Conservation (phyloP, 2,797 vertebrate genomes). For the Cirrhinus mrigala region DNA sequence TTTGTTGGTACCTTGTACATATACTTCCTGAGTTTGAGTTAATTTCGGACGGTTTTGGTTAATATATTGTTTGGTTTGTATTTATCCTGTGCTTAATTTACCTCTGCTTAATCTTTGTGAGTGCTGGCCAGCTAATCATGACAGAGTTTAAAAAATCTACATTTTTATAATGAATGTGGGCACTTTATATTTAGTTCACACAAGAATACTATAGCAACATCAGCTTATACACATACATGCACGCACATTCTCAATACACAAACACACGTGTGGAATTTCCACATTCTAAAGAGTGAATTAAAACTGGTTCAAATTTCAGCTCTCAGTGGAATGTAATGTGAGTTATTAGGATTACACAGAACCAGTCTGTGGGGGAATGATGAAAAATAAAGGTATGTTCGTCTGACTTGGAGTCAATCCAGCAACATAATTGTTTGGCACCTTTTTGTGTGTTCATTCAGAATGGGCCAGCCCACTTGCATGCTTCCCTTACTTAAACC, state of each 20-base stretch:
- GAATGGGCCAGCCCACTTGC: not conserved
- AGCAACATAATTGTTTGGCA: not conserved
- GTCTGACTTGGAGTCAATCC: not conserved
- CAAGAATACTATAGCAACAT: no score
- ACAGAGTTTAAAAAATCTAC: no score
- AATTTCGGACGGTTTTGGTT: not conserved
- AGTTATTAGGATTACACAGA: not conserved
- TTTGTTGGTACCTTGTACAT: no score
- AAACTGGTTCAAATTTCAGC: not conserved
- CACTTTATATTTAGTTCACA: no score
- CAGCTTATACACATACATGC: no score
- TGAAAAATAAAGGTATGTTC: not conserved
- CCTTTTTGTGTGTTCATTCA: not conserved
- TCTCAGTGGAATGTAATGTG: not conserved
- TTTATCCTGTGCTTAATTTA: not conserved
- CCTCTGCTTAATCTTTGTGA: not conserved
- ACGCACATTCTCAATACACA: no score
- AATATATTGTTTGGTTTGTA: not conserved
- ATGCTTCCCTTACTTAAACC: not conserved
- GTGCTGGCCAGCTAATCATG: not conserved
- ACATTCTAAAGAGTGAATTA: no score
- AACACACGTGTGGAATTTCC: not conserved
- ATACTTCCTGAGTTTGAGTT: no score
- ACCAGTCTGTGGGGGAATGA: not conserved
- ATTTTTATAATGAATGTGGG: not conserved